phyloP scores from a whole-genome alignment of 2,888 invertebrate genomes.

The Andrena chrysosceles region DNA sequence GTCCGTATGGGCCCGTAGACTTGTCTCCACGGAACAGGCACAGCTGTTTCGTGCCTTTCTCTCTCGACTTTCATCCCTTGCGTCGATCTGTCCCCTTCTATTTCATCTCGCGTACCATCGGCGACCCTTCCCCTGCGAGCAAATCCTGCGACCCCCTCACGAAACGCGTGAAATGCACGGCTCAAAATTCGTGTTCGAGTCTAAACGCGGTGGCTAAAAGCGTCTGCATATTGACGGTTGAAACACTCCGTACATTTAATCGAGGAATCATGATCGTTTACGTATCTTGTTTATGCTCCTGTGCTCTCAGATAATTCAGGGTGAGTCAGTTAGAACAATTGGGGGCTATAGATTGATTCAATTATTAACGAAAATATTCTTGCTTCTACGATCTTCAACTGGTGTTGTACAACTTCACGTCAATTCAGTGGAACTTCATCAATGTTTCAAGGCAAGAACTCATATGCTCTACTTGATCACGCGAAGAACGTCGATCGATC shows the following conservation, averaged over 20 bases:
- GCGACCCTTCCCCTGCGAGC: constrained; percentile 61
- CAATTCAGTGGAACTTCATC: constrained; percentile 18
- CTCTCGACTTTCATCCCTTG: constrained; percentile 69
- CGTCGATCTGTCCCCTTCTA: constrained; percentile 71
- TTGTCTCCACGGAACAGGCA: constrained; percentile 73
- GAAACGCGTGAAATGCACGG: constrained; percentile 43
- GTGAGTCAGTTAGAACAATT: neutral
- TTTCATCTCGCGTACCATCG: constrained; percentile 66
- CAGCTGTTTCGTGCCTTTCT: constrained; percentile 79
- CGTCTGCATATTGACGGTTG: neutral
- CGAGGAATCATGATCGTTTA: neutral
- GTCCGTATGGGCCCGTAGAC: constrained; percentile 63
- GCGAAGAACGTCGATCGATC: constrained; percentile 25
- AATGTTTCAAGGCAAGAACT: constrained; percentile 19
- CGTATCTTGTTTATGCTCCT: too few species aligned
- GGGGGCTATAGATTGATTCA: neutral
- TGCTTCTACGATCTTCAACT: too few species aligned
- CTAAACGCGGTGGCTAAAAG: neutral
- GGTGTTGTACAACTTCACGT: constrained; percentile 9
- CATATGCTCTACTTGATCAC: neutral
- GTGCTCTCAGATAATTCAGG: too few species aligned
- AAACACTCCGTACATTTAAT: constrained; percentile 1
- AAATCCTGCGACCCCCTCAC: constrained; percentile 46
- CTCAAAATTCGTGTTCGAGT: constrained; percentile 22
- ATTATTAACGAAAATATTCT: too few species aligned